A percentile compares a stretch with the other conserved stretches of the same genome.
Evolutionary conservation across 2,888 invertebrate species (phyloP).

Genomic region (Melipona bicolor): DNA sequence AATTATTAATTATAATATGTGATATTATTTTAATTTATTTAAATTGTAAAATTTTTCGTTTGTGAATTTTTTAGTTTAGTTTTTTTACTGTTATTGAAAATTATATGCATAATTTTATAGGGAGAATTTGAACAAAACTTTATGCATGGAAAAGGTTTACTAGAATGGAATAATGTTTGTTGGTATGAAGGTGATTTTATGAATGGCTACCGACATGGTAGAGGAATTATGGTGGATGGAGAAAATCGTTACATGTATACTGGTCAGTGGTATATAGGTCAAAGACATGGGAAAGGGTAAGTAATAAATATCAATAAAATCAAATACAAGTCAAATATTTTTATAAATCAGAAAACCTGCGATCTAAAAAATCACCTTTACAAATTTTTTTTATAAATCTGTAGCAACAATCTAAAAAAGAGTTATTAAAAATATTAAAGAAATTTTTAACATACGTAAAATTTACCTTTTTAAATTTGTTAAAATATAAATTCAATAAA

Average conservation of each 20-base stretch:
- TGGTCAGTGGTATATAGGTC: constrained; percentile 83
- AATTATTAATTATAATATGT: background rate
- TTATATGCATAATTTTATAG: constrained; percentile 77
- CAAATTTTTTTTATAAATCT: too few species aligned
- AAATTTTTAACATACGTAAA: too few species aligned
- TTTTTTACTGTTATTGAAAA: background rate
- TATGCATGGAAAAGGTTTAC: constrained; percentile 85
- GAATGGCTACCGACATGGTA: constrained; percentile 85
- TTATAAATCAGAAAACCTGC: background rate
- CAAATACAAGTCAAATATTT: background rate
- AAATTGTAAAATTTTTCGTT: background rate
- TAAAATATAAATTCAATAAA: too few species aligned
- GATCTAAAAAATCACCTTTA: too few species aligned
- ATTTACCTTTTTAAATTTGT: too few species aligned
- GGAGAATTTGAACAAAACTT: constrained; percentile 86
- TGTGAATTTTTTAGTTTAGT: background rate
- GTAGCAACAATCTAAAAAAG: too few species aligned
- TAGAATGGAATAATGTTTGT: constrained; percentile 86
- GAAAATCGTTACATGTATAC: constrained; percentile 77
- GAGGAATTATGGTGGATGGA: constrained; percentile 76
- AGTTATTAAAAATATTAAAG: too few species aligned
- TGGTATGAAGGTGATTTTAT: constrained; percentile 87
- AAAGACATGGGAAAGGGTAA: constrained; percentile 83
- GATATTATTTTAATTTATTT: background rate
- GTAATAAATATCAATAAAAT: background rate